Evolutionary conservation across 2,888 invertebrate species (phyloP).

Genomic region (Drosophila vallismaia): DNA sequence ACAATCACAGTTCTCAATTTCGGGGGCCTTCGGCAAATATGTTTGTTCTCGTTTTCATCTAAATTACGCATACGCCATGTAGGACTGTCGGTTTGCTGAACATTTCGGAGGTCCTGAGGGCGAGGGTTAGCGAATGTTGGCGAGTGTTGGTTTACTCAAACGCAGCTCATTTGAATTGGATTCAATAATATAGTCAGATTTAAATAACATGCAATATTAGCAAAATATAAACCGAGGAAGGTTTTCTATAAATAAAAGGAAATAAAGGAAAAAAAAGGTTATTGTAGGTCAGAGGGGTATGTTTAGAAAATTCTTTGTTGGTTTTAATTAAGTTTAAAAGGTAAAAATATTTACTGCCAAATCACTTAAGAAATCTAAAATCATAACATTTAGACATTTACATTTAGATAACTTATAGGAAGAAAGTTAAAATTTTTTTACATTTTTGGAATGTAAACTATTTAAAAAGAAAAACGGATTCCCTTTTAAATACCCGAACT

Average conservation of each 20-base stretch:
- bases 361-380: too few species aligned
- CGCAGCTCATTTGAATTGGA: not conserved
- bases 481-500: too few species aligned
- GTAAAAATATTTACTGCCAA: too few species aligned
- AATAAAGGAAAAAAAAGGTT: not conserved
- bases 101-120: not conserved
- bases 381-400: too few species aligned
- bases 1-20: conserved; percentile 12
- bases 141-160: not conserved
- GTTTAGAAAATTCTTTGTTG: too few species aligned
- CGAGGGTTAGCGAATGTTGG: not conserved
- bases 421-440: too few species aligned
- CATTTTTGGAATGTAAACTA: too few species aligned
- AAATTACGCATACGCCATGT: conserved; percentile 6
- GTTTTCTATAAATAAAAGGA: not conserved
- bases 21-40: not conserved
- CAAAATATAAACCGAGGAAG: not conserved
- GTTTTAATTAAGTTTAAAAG: too few species aligned
- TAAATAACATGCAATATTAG: not conserved
- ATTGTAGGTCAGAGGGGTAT: not conserved
- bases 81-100: not conserved
- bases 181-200: not conserved
- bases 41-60: conserved; percentile 14
- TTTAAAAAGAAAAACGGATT: too few species aligned
- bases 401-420: too few species aligned